Evolutionary conservation across 2,888 invertebrate species (phyloP), one percentile per base, ranked within the genome.

Genomic region (Abrostola tripartita): DNA sequence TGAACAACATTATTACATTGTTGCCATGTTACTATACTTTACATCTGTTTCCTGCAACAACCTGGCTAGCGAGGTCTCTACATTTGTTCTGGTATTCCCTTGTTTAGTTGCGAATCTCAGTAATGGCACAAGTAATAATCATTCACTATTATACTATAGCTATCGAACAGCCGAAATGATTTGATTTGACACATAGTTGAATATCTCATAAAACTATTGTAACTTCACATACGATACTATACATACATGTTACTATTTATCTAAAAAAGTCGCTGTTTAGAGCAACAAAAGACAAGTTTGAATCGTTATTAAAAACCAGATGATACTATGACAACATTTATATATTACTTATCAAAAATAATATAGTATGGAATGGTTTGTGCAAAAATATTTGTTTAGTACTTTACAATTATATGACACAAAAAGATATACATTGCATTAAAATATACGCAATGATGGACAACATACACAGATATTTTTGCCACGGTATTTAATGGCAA

Each of bases 331-430:
- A 49, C 49, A 38, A 49, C 38, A 38, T 36, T 57, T 50, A 49
- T 37, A 57, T 8, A 36, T 41, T 12, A 40, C 41, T 50, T 62
- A 55, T 8, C 2, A 37, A 61, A 49, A 38, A 7, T 9, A 6
- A 11, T 6, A 40, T 47, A 57, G 14, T 51, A 42, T 40, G 44
- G 53, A 61, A 63, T 59, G 53, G 5, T 61, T 75, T 76, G 65
- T 75, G 76, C 76, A 71, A 71, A 65, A 71, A 65, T 68, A 65
- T 61, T 36, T 61, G 12, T 50, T 12, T 42, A 8, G 38, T 54
- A 52, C n/a, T 40, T 50, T 8, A 51, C 61, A 61, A 8, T 8
- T 40, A 12, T 6, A 36, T 14, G 37, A n/a, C 41, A 14, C 35
- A 41, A 40, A 9, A 7, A 37, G 5, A 52, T 47, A 14, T 8